These are phyloP conservation scores for Leptobrachium leishanense DNA, from an alignment of 2,113 vertebrate species.

Conservation along the genomic window DNA sequence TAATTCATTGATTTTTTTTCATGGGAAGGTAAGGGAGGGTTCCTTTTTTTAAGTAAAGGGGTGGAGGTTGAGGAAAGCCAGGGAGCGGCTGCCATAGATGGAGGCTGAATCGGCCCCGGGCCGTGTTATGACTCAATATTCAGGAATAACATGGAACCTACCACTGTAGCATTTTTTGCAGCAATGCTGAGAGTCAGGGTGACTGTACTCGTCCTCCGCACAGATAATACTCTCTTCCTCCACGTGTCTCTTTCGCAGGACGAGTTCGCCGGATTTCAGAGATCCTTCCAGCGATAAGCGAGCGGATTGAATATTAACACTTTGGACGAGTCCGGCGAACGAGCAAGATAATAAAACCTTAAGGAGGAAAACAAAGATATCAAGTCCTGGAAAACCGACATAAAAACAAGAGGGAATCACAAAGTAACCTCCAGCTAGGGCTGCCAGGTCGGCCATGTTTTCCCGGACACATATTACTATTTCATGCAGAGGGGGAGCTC, in stretches of 20 bases:
- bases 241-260: neutral
- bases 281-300: neutral
- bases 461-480: no score
- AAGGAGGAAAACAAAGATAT: neutral
- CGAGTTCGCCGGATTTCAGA: neutral
- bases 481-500: no score
- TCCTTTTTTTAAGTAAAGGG: no score
- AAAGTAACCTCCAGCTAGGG: no score
- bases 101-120: no score
- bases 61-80: no score
- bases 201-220: slow-evolving; percentile 8
- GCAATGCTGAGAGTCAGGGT: neutral
- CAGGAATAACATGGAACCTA: neutral
- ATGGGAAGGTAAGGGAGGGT: no score
- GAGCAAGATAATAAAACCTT: slow-evolving; percentile 15
- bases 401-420: no score
- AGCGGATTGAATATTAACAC: slow-evolving; percentile 2
- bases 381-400: neutral
- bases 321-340: neutral
- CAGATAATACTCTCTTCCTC: neutral
- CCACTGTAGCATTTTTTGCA: slow-evolving; percentile 34
- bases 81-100: no score
- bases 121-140: no score
- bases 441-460: no score
- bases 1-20: no score